Evolutionary conservation across 2,113 vertebrate species (phyloP).

Genomic region (Sphyrna mokarran): DNA sequence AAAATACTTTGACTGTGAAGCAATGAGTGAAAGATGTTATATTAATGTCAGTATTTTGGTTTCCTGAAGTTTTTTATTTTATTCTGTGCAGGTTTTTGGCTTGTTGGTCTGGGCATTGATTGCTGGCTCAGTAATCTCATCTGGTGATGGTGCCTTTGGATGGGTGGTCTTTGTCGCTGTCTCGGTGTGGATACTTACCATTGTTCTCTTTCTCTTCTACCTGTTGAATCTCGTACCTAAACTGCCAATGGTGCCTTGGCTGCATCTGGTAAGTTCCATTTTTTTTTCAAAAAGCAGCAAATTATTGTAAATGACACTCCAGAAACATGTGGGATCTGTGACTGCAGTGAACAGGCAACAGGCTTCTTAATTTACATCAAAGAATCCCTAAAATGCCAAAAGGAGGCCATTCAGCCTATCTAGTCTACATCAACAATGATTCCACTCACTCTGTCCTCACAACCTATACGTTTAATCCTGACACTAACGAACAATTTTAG

Average conservation of each 20-base stretch:
- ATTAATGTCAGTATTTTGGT: neutral
- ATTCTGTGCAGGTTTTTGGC: conserved; percentile 61
- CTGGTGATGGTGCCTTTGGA: conserved; percentile 50
- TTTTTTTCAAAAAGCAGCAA: neutral
- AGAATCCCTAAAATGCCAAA: no score
- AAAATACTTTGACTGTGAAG: neutral
- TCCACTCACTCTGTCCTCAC: no score
- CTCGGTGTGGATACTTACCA: conserved; percentile 76
- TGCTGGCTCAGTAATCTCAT: conserved; percentile 48
- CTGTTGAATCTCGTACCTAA: conserved; percentile 59
- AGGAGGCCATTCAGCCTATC: no score
- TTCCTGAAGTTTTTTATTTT: neutral
- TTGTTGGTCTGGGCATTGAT: conserved; percentile 83
- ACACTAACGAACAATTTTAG: no score
- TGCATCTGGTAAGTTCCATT: conserved; percentile 61
- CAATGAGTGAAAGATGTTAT: neutral
- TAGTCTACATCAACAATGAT: no score
- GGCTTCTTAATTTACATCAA: neutral
- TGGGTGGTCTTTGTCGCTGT: conserved; percentile 92
- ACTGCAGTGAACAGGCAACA: neutral
- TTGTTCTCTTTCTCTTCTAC: conserved; percentile 64
- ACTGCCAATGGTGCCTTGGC: conserved; percentile 68
- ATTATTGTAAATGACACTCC: neutral
- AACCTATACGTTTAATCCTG: no score
- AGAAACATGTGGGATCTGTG: neutral